phyloP scores from a whole-genome alignment of 2,888 invertebrate species.

The Eupithecia centaureata region DNA sequence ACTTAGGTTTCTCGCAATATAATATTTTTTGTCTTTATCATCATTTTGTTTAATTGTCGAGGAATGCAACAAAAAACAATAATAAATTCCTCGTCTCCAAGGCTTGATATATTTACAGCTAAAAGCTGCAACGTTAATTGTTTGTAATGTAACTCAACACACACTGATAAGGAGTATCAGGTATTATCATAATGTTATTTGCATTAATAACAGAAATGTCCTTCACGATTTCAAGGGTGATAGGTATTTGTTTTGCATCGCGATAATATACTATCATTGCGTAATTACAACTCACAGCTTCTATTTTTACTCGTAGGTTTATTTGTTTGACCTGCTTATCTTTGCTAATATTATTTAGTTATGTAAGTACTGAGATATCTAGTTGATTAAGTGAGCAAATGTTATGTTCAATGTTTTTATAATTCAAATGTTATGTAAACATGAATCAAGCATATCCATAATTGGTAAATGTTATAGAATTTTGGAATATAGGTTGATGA shows the following conservation, averaged over 20 bases:
- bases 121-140: background rate
- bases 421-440: background rate
- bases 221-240: slow-evolving; percentile 57
- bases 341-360: slow-evolving; percentile 20
- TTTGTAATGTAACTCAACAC: slow-evolving; percentile 18
- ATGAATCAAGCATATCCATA: background rate
- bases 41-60: background rate
- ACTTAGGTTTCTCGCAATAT: background rate
- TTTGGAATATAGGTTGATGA: no score
- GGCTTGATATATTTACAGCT: background rate
- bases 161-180: slow-evolving; percentile 28
- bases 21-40: background rate
- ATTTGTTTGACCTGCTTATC: slow-evolving; percentile 26
- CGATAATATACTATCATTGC: slow-evolving; percentile 31
- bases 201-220: slow-evolving; percentile 51
- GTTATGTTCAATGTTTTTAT: background rate
- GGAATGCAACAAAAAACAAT: background rate
- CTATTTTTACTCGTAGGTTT: slow-evolving; percentile 23
- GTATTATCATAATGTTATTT: slow-evolving; percentile 45
- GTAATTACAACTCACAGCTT: slow-evolving; percentile 26
- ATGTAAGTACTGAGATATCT: background rate
- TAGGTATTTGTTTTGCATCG: slow-evolving; percentile 35
- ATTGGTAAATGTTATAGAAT: background rate
- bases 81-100: background rate
- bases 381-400: background rate